Base-by-base conservation (phyloP, 1,140 invertebrate genomes). In the Cyclargus thomasi region DNA sequence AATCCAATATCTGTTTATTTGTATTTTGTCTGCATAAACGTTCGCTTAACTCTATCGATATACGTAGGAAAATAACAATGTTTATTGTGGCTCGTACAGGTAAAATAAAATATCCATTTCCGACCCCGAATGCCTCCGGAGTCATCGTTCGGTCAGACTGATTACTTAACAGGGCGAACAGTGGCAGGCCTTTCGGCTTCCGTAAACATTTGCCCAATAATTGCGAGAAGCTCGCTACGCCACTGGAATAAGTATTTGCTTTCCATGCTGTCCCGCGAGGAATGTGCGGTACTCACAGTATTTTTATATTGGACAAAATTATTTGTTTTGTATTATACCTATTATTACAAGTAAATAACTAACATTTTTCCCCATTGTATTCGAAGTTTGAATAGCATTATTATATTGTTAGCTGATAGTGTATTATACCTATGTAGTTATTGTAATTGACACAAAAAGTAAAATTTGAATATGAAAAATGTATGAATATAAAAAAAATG, bases 191-290 rank as follows among this genome's bases (percentile, higher is more conserved):
- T 81, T 83, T 86, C 74, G 76, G 76, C 69, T 73, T 80, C 64
- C 59, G 82, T 81, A 86, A 88, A 88, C 78, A 86, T 86, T 89
- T 86, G 75, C 77, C 84, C 85, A 84, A 88, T 88, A 86, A 89
- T 89, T 89, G 84, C 78, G 77, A 81, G 78, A 84, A 79, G 76
- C 79, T 77, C 77, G 83, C 82, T 83, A 87, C 83, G 83, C 77
- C 79, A 67, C 75, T 74, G 70, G 83, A 87, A 87, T 87, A 88
- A 86, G 85, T 85, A 87, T 85, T 81, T 78, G 69, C 47, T 72
- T 71, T 73, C 65, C 71, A 36, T 59, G 55, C 20, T 59, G 18
- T 20, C 64, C 72, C 74, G 76, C 76, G 55, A 74, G 72, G 74
- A 79, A 76, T 72, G 74, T 74, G 76, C 78, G 72, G 75, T 71